These are phyloP conservation scores for Pristionchus japonicus DNA, from an alignment of 2,888 invertebrate genomes.

Conservation along the genomic window DNA sequence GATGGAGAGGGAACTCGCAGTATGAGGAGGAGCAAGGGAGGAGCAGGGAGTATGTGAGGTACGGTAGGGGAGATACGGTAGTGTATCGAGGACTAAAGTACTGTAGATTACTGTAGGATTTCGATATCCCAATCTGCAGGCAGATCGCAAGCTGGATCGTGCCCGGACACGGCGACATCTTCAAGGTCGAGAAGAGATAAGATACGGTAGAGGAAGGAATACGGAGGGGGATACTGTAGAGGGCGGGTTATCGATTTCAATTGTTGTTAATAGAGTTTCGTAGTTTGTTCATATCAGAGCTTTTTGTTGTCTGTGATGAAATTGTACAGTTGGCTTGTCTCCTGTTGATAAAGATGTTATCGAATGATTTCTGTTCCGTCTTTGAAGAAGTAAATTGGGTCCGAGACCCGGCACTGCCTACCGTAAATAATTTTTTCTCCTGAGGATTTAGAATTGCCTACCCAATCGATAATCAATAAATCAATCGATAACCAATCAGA, in stretches of 20 bases:
- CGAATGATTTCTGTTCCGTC: background rate
- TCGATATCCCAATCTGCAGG: background rate
- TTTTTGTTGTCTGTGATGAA: background rate
- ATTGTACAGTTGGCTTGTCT: too few species aligned
- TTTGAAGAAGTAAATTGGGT: background rate
- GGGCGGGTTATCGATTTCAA: background rate
- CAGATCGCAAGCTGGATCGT: conserved; percentile 34
- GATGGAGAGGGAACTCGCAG: conserved; percentile 6
- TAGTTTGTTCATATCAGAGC: background rate
- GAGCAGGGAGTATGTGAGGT: background rate
- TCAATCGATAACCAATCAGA: too few species aligned
- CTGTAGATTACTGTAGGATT: background rate
- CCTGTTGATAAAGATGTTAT: background rate
- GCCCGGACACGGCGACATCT: conserved; percentile 44
- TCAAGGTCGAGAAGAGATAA: background rate
- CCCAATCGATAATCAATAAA: background rate
- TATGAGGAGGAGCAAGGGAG: conserved; percentile 15
- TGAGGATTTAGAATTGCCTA: too few species aligned
- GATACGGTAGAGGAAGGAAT: background rate
- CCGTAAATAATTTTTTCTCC: background rate
- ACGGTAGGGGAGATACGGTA: background rate
- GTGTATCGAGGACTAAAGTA: background rate
- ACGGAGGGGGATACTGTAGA: background rate
- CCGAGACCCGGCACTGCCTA: background rate
- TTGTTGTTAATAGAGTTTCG: background rate